phyloP scores from a whole-genome alignment of 2,888 invertebrate genomes.

The Trichopoda pennipes region DNA sequence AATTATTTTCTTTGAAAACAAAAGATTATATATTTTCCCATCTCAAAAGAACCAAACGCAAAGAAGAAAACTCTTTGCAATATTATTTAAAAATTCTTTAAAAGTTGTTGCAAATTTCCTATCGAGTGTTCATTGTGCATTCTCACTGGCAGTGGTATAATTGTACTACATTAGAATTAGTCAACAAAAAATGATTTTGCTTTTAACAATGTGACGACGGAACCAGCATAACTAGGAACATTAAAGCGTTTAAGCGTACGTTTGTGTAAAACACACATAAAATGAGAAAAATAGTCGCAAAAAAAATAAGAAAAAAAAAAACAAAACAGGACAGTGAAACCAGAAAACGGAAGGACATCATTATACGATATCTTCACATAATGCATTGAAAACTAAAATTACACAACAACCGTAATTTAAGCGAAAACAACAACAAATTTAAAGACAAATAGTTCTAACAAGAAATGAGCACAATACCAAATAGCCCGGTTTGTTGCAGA shows the following conservation, averaged over 20 bases:
- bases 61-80: too few species aligned
- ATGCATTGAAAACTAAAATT: conserved; percentile 58
- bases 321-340: conserved; percentile 21
- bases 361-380: conserved; percentile 63
- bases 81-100: too few species aligned
- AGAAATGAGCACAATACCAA: conserved; percentile 62
- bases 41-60: too few species aligned
- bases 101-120: background rate
- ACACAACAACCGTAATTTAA: conserved; percentile 54
- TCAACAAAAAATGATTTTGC: conserved; percentile 29
- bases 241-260: conserved; percentile 36
- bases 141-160: background rate
- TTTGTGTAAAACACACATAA: conserved; percentile 31
- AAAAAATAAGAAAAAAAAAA: background rate
- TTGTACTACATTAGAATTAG: conserved; percentile 25
- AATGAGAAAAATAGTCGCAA: conserved; percentile 14
- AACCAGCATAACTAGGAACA: conserved; percentile 32
- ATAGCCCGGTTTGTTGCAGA: conserved; percentile 46
- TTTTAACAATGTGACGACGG: conserved; percentile 31
- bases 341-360: conserved; percentile 49
- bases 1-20: too few species aligned
- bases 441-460: conserved; percentile 60
- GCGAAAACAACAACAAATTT: conserved; percentile 10
- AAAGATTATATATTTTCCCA: too few species aligned
- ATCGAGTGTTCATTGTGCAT: background rate